Conservation (phyloP, 2,888 invertebrate genomes). For the Drosophila algonquin region DNA sequence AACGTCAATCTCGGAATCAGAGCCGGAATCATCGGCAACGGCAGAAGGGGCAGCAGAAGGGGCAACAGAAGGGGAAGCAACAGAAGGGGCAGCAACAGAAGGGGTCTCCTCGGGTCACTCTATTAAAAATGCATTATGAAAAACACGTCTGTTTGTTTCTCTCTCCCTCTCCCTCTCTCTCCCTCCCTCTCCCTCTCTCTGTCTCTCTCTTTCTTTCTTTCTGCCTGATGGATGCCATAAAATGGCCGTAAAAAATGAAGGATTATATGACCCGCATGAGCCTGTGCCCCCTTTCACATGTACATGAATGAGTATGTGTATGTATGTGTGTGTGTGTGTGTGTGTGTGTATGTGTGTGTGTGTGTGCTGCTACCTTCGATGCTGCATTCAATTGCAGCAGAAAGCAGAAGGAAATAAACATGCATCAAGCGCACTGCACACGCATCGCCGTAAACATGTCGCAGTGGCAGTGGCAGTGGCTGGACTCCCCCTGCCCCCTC, state of each 20-base stretch:
- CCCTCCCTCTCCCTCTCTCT: too few species aligned
- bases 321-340: background rate
- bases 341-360: background rate
- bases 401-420: conserved; percentile 64
- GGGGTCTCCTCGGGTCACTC: conserved; percentile 23
- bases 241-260: conserved; percentile 54
- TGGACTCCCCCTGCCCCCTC: background rate
- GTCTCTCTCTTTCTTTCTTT: too few species aligned
- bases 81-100: background rate
- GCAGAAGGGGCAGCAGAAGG: background rate
- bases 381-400: conserved; percentile 51
- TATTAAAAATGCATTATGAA: conserved; percentile 75
- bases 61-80: background rate
- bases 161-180: conserved; percentile 11
- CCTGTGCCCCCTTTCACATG: conserved; percentile 3
- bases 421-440: conserved; percentile 62
- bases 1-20: conserved; percentile 1
- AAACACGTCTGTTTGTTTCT: conserved; percentile 67
- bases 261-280: conserved; percentile 49
- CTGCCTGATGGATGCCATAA: conserved; percentile 36
- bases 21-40: conserved; percentile 20
- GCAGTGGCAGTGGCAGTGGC: conserved; percentile 26
- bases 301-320: background rate
- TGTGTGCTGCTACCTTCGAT: conserved; percentile 23
- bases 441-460: conserved; percentile 71